These are phyloP conservation scores for Polydrusus tereticollis DNA, from an alignment of 2,888 invertebrate genomes.

Conservation along the genomic window DNA sequence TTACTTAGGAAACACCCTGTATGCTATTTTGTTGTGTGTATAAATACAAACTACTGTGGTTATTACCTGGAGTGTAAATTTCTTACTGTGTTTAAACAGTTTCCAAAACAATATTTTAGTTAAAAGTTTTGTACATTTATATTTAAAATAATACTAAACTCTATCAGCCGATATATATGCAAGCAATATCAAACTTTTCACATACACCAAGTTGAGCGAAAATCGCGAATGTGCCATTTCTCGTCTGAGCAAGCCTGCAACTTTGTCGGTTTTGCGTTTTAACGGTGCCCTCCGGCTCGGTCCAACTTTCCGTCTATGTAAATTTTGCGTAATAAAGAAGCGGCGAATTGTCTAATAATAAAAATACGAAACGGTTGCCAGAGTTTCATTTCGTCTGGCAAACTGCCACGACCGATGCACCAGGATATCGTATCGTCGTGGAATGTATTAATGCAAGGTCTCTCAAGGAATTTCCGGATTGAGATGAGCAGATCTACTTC, in stretches of 20 bases:
- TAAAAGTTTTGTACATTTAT: conserved; percentile 11
- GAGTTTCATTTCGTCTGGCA: conserved; percentile 54
- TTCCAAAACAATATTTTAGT: not conserved
- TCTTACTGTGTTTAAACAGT: not conserved
- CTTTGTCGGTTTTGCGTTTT: conserved; percentile 45
- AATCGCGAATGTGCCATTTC: conserved; percentile 44
- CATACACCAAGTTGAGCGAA: conserved; percentile 36
- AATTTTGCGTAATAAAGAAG: conserved; percentile 60
- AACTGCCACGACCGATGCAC: conserved; percentile 53
- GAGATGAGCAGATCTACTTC: conserved; percentile 31
- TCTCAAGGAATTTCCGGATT: conserved; percentile 38
- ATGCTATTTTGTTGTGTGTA: too few relatives aligned
- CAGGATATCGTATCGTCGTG: conserved; percentile 48
- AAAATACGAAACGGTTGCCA: conserved; percentile 55
- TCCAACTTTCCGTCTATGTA: conserved; percentile 57
- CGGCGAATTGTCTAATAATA: conserved; percentile 59
- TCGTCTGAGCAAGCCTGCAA: conserved; percentile 41
- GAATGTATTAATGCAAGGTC: conserved; percentile 40
- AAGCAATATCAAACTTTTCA: conserved; percentile 25
- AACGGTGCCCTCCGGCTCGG: conserved; percentile 48
- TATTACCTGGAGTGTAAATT: too few relatives aligned
- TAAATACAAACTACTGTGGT: too few relatives aligned
- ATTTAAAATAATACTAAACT: conserved; percentile 17
- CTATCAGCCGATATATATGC: conserved; percentile 23
- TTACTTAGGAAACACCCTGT: too few relatives aligned